Percentiles rank a stretch among this genome's conserved stretches.
Evolutionary conservation across 2,797 vertebrate genomes (phyloP).

Genomic region (Hydrocynus forskahlii): DNA sequence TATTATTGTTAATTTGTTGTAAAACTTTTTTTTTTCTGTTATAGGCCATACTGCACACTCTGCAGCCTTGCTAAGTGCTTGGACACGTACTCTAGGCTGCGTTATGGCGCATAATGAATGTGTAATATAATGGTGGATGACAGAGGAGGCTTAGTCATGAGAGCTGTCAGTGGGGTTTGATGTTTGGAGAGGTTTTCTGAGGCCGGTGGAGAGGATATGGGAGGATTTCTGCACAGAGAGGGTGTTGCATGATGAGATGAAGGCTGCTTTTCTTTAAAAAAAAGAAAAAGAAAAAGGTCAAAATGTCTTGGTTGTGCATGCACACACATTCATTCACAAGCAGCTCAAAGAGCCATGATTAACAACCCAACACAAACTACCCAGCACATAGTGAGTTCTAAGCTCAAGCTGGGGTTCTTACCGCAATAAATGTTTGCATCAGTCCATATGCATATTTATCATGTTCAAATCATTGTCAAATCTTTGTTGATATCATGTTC

Average conservation of each 20-base stretch:
- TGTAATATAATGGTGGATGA: slow-evolving; percentile 52
- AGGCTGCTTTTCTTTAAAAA: slow-evolving; percentile 42
- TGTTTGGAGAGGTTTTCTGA: slow-evolving; percentile 49
- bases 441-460: too few species aligned
- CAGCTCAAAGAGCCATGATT: slow-evolving; percentile 14
- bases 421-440: too few species aligned
- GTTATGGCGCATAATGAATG: slow-evolving; percentile 31
- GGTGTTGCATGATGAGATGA: slow-evolving; percentile 69
- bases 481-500: too few species aligned
- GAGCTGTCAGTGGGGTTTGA: slow-evolving; percentile 64
- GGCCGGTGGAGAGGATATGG: slow-evolving; percentile 38
- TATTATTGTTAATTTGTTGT: neutral
- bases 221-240: slow-evolving; percentile 48
- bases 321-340: slow-evolving; percentile 7
- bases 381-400: too few species aligned
- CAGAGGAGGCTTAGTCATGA: slow-evolving; percentile 63
- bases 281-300: slow-evolving; percentile 33
- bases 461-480: too few species aligned
- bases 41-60: slow-evolving; percentile 19
- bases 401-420: too few species aligned
- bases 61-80: slow-evolving; percentile 41
- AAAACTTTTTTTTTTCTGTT: slow-evolving; percentile 10
- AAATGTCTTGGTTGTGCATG: slow-evolving; percentile 31
- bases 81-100: slow-evolving; percentile 50
- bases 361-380: neutral